Evolutionary conservation across 2,797 vertebrate species (phyloP).

Genomic region (Coracias cyanogaster): DNA sequence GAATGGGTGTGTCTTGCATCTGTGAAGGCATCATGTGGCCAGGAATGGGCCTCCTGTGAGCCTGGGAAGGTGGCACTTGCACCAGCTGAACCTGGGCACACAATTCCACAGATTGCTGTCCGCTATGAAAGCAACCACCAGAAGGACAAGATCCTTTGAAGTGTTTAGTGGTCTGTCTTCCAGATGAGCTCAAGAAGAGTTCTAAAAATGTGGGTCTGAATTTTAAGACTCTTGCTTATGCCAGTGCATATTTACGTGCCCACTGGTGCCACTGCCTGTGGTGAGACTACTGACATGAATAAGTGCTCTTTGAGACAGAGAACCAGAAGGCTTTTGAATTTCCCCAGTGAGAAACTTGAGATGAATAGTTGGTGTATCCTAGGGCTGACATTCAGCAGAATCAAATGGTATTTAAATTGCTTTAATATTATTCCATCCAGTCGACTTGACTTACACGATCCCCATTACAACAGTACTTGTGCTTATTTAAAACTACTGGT

Average conservation of each 20-base stretch:
- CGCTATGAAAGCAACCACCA: not conserved
- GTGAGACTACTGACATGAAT: not conserved
- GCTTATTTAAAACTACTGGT: not conserved
- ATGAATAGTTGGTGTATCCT: not conserved
- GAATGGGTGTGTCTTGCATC: accelerated
- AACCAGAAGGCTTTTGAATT: not conserved
- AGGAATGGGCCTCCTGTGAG: not conserved
- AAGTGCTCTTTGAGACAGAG: not conserved
- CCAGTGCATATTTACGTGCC: not conserved
- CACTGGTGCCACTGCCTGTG: not conserved
- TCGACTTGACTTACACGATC: not conserved
- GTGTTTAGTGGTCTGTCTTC: conserved; percentile 15
- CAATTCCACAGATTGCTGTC: not conserved
- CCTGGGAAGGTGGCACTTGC: accelerated
- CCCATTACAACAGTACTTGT: not conserved
- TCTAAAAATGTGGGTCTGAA: not conserved
- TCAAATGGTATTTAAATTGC: not conserved
- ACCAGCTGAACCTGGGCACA: not conserved
- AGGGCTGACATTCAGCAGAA: not conserved
- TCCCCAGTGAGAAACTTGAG: not conserved
- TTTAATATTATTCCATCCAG: not conserved
- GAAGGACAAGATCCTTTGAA: conserved; percentile 13
- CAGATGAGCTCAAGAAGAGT: conserved; percentile 38
- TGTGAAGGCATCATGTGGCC: not conserved
- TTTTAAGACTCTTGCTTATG: not conserved